A percentile compares a stretch with the other conserved stretches of the same genome.
Evolutionary conservation across 2,888 invertebrate species (phyloP).

Genomic region (Ophonus ardosiacus): DNA sequence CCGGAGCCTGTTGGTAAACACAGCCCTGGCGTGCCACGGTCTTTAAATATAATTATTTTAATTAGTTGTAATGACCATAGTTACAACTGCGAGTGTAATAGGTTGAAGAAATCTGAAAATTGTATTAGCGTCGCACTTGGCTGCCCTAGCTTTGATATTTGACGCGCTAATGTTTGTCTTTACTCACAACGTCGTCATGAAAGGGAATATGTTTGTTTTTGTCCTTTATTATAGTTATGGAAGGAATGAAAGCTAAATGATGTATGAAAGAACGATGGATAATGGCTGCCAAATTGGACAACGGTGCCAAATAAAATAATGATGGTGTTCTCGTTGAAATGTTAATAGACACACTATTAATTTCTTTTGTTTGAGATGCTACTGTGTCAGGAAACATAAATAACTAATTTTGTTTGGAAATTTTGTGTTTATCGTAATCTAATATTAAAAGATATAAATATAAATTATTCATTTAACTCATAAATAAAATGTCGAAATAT

Average conservation of each 20-base stretch:
- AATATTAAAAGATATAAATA: no score
- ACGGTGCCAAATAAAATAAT: constrained; percentile 21
- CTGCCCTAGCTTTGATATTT: constrained; percentile 26
- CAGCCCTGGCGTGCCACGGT: constrained; percentile 8
- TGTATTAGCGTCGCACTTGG: constrained; percentile 20
- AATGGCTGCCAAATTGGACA: background rate
- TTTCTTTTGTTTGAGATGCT: constrained; percentile 21
- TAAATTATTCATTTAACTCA: no score
- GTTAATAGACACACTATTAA: constrained; percentile 1
- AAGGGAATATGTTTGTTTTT: constrained; percentile 24
- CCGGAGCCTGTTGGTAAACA: background rate
- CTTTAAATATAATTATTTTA: constrained; percentile 52
- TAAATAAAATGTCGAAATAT: no score
- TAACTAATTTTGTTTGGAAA: background rate
- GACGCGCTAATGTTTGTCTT: constrained; percentile 27
- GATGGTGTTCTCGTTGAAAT: constrained; percentile 2
- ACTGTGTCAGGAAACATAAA: background rate
- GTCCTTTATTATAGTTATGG: background rate
- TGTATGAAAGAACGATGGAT: background rate
- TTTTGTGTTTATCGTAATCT: no score
- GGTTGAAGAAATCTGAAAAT: constrained; percentile 29
- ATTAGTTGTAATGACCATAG: constrained; percentile 42
- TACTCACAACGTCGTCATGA: constrained; percentile 6
- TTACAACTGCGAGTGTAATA: constrained; percentile 15
- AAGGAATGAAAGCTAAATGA: background rate